A percentile compares a stretch with the other conserved stretches of the same genome.
Evolutionary conservation across 2,888 invertebrate genomes (phyloP).

Genomic region (Carabus problematicus): DNA sequence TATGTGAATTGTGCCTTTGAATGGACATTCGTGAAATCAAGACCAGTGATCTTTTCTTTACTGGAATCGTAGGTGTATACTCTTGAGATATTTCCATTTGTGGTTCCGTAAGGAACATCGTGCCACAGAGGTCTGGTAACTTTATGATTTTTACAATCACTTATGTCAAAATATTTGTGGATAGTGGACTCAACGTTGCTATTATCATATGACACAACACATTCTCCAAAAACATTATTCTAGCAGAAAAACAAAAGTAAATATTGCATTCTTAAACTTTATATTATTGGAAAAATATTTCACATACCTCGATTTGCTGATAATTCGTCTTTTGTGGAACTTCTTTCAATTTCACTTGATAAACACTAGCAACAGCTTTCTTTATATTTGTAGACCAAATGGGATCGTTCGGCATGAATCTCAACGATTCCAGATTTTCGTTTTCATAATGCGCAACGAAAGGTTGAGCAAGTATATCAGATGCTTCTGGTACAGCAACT

Average conservation of each 20-base stretch:
- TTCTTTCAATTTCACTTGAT: background rate
- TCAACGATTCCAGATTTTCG: slow-evolving; percentile 1
- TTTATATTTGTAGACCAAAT: slow-evolving; percentile 74
- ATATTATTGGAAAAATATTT: no score
- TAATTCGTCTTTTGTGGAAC: no score
- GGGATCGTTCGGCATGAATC: slow-evolving; percentile 58
- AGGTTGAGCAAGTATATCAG: slow-evolving; percentile 1
- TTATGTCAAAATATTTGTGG: background rate
- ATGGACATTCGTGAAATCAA: no score
- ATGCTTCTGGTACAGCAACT: background rate
- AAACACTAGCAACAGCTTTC: slow-evolving; percentile 69
- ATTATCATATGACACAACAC: no score
- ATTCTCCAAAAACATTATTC: no score
- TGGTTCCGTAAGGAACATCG: background rate
- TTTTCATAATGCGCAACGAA: slow-evolving; percentile 7
- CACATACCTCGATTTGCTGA: no score
- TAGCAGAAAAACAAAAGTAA: no score
- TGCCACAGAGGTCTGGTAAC: background rate
- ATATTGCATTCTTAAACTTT: no score
- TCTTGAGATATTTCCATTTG: no score
- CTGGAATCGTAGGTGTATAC: no score
- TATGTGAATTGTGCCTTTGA: no score
- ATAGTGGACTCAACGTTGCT: background rate
- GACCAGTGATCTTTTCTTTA: no score
- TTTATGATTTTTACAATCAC: background rate